Base-by-base conservation (phyloP, 2,888 invertebrate genomes). In the Brenthis daphne region DNA sequence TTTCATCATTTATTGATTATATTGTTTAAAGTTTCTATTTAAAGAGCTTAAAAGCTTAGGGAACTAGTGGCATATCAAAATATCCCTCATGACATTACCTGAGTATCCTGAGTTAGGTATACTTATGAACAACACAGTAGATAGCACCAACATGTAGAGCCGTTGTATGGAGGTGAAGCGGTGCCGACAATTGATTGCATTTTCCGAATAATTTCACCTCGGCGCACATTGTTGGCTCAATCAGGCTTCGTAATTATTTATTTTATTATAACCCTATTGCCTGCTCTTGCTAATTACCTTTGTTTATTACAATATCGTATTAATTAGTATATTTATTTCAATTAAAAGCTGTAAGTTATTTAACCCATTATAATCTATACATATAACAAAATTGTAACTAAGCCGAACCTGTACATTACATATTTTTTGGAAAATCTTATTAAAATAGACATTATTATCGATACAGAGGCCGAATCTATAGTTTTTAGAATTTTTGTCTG, bases 221-320 rank as follows among this genome's bases (percentile, higher is more conserved):
- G n/a, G 50, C 60, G 60, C 60, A 60, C 60, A 60, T 50, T 60
- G 60, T 60, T 60, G 60, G 60, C 60, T 48, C 60, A 60, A 60
- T 60, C 60, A 60, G 60, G 50, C 60, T 60, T 20, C 50, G 60
- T 60, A 60, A 50, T 60, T 29, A 60, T 60, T 60, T 24, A 60
- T 50, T 60, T 50, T 50, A 29, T 50, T 50, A 60, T 16, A 29
- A 50, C 48, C 29, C 50, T 50, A 60, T 60, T 50, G 60, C 50
- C n/a, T 50, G 33, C 6, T 43, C 37, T 43, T 29, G 3, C 37
- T 43, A 43, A 43, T 43, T 43, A 43, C 11, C 37, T 43, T 33
- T 11, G 14, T 24, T 48, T n/a, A 29, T 58, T 14, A 29, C 2
- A 29, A 55, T 58, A 47, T 14, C n/a, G 33, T 6, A n/a, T 33